Conservation (phyloP, 2,797 vertebrate genomes). For the Dendrocincla tyrannina region DNA sequence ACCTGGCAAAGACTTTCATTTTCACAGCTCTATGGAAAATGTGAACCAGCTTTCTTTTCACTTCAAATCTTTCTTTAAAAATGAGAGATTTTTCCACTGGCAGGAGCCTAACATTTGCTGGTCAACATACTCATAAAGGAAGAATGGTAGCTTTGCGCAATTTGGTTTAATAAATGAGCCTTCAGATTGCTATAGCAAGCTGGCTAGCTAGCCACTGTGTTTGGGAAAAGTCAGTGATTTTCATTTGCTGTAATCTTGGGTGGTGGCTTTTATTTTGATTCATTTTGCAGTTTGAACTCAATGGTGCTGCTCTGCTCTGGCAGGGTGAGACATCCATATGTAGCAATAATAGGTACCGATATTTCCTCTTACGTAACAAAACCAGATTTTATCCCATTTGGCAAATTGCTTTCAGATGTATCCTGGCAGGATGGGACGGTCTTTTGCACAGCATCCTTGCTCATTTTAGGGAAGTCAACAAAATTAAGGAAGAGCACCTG, state of each 20-base stretch:
- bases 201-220: neutral
- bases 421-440: neutral
- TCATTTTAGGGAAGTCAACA: neutral
- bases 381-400: neutral
- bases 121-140: slow-evolving; percentile 36
- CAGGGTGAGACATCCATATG: neutral
- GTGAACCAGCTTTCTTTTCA: slow-evolving; percentile 34
- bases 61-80: slow-evolving; percentile 30
- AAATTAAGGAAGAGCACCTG: neutral
- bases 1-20: slow-evolving; percentile 51
- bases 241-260: neutral
- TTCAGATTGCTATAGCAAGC: slow-evolving; percentile 22
- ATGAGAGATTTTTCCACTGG: slow-evolving; percentile 44
- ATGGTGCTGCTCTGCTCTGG: neutral
- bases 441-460: neutral
- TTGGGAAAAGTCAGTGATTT: neutral
- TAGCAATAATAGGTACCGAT: neutral
- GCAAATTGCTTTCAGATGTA: neutral
- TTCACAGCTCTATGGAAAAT: slow-evolving; percentile 62
- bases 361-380: neutral
- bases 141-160: slow-evolving; percentile 34
- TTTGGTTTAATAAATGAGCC: slow-evolving; percentile 7
- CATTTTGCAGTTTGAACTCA: neutral
- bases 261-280: neutral
- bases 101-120: slow-evolving; percentile 2